Evolutionary conservation across 2,113 vertebrate genomes (phyloP).

Genomic region (Callaeas wilsoni): DNA sequence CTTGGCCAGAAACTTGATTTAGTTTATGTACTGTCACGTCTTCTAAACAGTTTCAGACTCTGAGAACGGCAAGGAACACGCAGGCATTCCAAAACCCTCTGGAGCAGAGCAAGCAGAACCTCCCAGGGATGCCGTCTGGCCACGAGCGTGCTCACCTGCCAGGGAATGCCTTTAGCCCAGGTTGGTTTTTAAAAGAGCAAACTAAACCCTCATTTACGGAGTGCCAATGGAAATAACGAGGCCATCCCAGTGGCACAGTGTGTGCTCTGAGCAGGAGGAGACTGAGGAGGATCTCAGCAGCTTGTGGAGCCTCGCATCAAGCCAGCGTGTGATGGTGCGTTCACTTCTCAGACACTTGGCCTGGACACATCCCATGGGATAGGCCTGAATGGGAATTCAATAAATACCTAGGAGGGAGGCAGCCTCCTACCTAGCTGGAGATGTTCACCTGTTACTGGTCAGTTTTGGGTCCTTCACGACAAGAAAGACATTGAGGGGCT

Average conservation of each 20-base stretch:
- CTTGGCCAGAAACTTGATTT: neutral
- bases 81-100: neutral
- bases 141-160: neutral
- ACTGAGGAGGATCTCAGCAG: neutral
- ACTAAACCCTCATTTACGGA: neutral
- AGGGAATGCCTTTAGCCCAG: neutral
- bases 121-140: neutral
- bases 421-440: neutral
- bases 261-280: neutral
- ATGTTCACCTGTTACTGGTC: neutral
- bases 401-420: neutral
- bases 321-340: fast-evolving
- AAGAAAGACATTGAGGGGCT: neutral
- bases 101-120: neutral
- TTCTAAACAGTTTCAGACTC: neutral
- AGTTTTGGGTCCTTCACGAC: neutral
- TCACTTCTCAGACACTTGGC: neutral
- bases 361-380: neutral
- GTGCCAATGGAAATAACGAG: neutral
- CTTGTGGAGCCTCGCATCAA: neutral
- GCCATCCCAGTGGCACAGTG: neutral
- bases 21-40: neutral
- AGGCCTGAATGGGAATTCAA: neutral
- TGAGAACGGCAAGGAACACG: fast-evolving
- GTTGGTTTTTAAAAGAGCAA: neutral